A percentile compares a stretch with the other conserved stretches of the same genome.
Conservation (phyloP, 1,140 invertebrate species). For the Rhopalosiphum padi region DNA sequence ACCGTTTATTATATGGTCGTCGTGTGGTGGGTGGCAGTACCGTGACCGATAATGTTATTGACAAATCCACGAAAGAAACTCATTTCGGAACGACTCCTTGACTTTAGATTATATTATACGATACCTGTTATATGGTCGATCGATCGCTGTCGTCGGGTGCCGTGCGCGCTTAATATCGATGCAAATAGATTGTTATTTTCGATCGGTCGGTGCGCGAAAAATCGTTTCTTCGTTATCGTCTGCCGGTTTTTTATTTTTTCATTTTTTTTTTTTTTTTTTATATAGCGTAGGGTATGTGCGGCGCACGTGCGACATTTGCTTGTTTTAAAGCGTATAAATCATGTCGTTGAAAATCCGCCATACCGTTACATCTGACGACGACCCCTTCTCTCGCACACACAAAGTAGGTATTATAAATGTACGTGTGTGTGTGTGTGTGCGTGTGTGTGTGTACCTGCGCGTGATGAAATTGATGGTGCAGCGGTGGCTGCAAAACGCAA, state of each 20-base stretch:
- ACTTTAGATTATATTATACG: neutral
- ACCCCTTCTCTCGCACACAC: neutral
- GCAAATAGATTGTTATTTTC: neutral
- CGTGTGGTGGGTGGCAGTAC: no score
- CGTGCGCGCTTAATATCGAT: neutral
- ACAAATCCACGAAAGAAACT: neutral
- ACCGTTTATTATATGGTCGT: neutral
- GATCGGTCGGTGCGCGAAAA: neutral
- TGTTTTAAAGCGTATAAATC: slow-evolving; percentile 48
- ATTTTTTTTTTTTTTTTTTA: neutral
- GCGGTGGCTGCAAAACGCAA: slow-evolving; percentile 15
- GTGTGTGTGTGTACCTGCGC: neutral
- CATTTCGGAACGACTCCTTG: neutral
- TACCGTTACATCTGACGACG: slow-evolving; percentile 21
- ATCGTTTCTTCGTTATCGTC: neutral
- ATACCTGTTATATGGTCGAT: neutral
- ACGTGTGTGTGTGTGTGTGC: no score
- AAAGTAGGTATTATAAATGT: neutral
- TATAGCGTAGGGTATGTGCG: neutral
- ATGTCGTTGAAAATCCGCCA: slow-evolving; percentile 15
- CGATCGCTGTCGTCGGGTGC: neutral
- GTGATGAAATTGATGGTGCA: slow-evolving; percentile 43
- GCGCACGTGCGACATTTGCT: neutral
- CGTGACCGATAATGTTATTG: neutral
- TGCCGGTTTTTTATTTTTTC: neutral